A percentile compares a stretch with the other conserved stretches of the same genome.
Conservation (phyloP, 2,113 vertebrate genomes). For the Tachysurus fulvidraco region DNA sequence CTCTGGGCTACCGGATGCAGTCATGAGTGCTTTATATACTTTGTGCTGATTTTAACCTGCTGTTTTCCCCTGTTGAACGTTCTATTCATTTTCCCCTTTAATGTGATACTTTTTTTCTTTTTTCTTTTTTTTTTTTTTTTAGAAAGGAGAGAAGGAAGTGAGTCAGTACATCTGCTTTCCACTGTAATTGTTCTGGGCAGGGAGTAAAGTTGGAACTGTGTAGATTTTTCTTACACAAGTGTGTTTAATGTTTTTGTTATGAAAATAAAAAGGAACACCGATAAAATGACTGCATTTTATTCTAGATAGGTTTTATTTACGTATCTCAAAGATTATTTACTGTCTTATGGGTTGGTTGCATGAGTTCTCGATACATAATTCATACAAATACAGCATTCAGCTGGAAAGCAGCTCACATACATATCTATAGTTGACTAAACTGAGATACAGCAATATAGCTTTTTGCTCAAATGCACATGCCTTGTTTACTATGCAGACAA, state of each 20-base stretch:
- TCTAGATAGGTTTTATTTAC: conserved; percentile 31
- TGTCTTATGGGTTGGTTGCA: conserved; percentile 1
- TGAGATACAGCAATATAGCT: background rate
- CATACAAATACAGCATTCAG: conserved; percentile 7
- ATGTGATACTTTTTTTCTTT: conserved; percentile 17
- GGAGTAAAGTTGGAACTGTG: conserved; percentile 62
- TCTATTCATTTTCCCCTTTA: conserved; percentile 14
- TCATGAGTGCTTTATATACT: background rate
- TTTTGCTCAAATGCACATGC: background rate
- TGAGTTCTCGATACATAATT: background rate
- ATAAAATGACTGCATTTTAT: conserved; percentile 53
- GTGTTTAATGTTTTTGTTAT: conserved; percentile 76
- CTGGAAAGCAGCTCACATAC: background rate
- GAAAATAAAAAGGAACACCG: conserved; percentile 74
- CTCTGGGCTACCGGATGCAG: background rate
- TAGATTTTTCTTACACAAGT: conserved; percentile 77
- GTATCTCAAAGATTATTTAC: background rate
- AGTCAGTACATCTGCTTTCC: conserved; percentile 19
- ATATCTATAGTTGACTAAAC: conserved; percentile 2
- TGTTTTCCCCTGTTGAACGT: background rate
- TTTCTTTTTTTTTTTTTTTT: background rate
- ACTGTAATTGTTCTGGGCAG: conserved; percentile 53
- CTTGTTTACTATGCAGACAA: conserved; percentile 11
- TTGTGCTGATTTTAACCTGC: background rate
- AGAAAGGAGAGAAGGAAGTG: conserved; percentile 13